Base-by-base conservation (phyloP, 1,140 invertebrate species). In the Drosophila lacteicornis region DNA sequence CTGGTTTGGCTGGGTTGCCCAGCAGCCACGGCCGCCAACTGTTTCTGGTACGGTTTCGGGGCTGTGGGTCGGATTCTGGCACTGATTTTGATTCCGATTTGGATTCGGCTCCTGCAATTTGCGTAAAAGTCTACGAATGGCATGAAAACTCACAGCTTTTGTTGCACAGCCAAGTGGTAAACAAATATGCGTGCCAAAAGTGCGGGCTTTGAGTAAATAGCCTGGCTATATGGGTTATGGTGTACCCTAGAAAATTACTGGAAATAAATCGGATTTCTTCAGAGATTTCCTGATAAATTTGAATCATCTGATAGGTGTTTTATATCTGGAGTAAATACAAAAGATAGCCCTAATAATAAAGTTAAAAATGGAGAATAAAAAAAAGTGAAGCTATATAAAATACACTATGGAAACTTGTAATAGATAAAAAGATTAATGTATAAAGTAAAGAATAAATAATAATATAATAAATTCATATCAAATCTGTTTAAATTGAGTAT, bases 61-160 rank as follows among this genome's bases (percentile, higher is more conserved):
- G 19, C 40, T 61, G 40, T 47, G 56, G 38, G 19, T 55, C 45
- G 38, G 3, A 17, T 25, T 9, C 30, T 56, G 53, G 53, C 53
- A 56, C 53, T 33, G 33, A 47, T 46, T 38, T 61, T 27, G 38
- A 63, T 68, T 57, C 38, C 30, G 51, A 68, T 70, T 70, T 55
- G 46, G 38, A 36, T 59, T 59, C 51, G 40, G 65, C 51, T 56
- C 45, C 75, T 75, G 85, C 85, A 88, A 88, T 88, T 88, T 88
- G 74, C 77, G 40, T 88, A 88, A 88, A 75, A 88, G 80, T 88
- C 69, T 81, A 84, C 78, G 87, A 81, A 88, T 68, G 80, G 62
- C 53, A 55, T 59, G 65, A 58, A 68, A 82, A 55, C 57, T 70
- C 71, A 40, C 59, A 61, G 78, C 53, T 80, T 71, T 80, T 82